Conservation (phyloP, 1,140 invertebrate genomes). For the fruit fly (Drosophila melanogaster) region DNA sequence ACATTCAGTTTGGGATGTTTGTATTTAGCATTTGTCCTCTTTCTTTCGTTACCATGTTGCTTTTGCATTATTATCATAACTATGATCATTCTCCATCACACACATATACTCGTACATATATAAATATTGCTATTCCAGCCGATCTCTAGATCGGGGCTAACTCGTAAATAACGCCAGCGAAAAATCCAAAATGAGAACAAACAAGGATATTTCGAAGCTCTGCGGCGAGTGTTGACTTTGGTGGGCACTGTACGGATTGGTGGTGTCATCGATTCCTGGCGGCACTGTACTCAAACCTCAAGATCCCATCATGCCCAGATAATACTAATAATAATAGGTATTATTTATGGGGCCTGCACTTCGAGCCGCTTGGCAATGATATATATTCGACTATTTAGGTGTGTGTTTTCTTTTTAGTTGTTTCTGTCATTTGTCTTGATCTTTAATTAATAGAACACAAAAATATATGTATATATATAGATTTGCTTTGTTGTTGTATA, state of each 20-base stretch:
- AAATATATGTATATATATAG: slow-evolving; percentile 45
- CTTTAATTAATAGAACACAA: slow-evolving; percentile 31
- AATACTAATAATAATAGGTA: neutral
- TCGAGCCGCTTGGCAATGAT: slow-evolving; percentile 11
- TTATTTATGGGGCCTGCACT: neutral
- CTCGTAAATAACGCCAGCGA: slow-evolving; percentile 21
- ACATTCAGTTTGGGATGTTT: slow-evolving; percentile 39
- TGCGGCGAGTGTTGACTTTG: slow-evolving; percentile 36
- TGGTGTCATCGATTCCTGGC: slow-evolving; percentile 18
- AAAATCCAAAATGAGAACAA: slow-evolving; percentile 1
- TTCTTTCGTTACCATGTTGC: neutral
- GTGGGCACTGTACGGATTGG: slow-evolving; percentile 49
- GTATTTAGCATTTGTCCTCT: slow-evolving; percentile 12
- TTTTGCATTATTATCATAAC: slow-evolving; percentile 6
- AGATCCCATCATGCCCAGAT: neutral
- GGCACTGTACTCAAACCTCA: slow-evolving; percentile 14
- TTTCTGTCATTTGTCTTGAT: slow-evolving; percentile 16
- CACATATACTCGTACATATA: slow-evolving; percentile 20
- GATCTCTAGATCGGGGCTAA: slow-evolving; percentile 47
- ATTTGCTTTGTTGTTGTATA: slow-evolving; percentile 44
- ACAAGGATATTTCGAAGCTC: slow-evolving; percentile 13
- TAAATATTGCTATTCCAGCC: slow-evolving; percentile 58
- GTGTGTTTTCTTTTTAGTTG: neutral
- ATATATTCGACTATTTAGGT: slow-evolving; percentile 9
- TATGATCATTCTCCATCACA: slow-evolving; percentile 6